Conservation (phyloP, 1,140 invertebrate genomes). For the Drosophila paulistorum region DNA sequence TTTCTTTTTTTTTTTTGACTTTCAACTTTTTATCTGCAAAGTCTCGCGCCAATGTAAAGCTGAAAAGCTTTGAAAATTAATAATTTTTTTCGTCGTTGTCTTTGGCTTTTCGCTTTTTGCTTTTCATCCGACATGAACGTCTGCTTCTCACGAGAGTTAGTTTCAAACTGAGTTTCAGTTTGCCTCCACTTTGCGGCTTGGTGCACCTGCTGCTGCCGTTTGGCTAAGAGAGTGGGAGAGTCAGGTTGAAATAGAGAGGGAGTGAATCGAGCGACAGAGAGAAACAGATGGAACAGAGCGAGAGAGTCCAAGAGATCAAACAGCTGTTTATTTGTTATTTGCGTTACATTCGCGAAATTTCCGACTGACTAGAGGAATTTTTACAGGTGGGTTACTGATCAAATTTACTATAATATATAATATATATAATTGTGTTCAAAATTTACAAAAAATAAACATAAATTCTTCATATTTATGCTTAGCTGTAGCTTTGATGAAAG, state of each 20-base stretch:
- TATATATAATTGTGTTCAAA: too few species aligned
- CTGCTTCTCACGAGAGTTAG: slow-evolving; percentile 74
- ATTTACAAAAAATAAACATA: not conserved
- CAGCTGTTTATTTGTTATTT: slow-evolving; percentile 6
- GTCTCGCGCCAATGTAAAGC: slow-evolving; percentile 57
- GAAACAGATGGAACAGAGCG: slow-evolving; percentile 11
- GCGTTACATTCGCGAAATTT: slow-evolving; percentile 3
- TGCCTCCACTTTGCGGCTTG: slow-evolving; percentile 19
- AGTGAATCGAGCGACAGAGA: not conserved
- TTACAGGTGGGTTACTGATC: not conserved
- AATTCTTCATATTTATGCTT: too few species aligned
- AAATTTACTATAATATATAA: too few species aligned
- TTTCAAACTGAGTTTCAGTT: slow-evolving; percentile 60
- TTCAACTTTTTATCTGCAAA: slow-evolving; percentile 43
- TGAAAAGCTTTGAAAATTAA: slow-evolving; percentile 12
- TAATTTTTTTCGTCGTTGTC: slow-evolving; percentile 16
- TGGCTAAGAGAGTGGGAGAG: slow-evolving; percentile 14
- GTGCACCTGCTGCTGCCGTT: slow-evolving; percentile 36
- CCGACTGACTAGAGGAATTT: not conserved
- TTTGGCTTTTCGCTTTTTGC: slow-evolving; percentile 1
- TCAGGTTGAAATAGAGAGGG: slow-evolving; percentile 21
- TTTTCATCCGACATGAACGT: slow-evolving; percentile 49
- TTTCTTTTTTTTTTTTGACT: slow-evolving; percentile 11
- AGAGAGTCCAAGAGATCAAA: not conserved
- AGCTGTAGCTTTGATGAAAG: too few species aligned